Percentiles rank a stretch among this genome's conserved stretches.
Conservation (phyloP, 2,888 invertebrate genomes). For the Habroteleia sp. region DNA sequence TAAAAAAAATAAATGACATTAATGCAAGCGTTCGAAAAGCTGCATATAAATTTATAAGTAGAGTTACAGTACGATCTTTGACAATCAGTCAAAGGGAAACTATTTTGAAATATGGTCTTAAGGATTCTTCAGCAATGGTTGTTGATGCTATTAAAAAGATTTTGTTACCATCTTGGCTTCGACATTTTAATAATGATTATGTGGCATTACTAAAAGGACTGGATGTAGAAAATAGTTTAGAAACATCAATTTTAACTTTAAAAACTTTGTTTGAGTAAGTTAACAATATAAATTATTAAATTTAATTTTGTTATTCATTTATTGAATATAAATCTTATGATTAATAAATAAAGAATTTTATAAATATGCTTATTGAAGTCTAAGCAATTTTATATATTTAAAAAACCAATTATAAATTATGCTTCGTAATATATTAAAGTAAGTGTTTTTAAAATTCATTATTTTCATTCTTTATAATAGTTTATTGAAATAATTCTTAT, state of each 20-base stretch:
- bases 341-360: too few species aligned
- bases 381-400: too few species aligned
- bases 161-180: slow-evolving; percentile 89
- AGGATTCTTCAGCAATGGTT: slow-evolving; percentile 83
- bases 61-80: slow-evolving; percentile 83
- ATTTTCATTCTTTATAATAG: too few species aligned
- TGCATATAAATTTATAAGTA: slow-evolving; percentile 82
- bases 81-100: slow-evolving; percentile 85
- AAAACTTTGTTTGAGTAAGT: slow-evolving; percentile 82
- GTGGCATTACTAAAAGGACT: slow-evolving; percentile 87
- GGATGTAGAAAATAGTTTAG: slow-evolving; percentile 87
- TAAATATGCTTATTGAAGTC: too few species aligned
- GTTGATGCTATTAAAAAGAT: slow-evolving; percentile 81
- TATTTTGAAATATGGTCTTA: slow-evolving; percentile 85
- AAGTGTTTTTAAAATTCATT: too few species aligned
- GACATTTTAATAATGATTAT: slow-evolving; percentile 86
- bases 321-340: too few species aligned
- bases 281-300: too few species aligned
- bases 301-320: too few species aligned
- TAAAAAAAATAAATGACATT: slow-evolving; percentile 89
- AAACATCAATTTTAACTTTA: slow-evolving; percentile 84
- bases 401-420: too few species aligned
- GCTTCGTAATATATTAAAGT: too few species aligned
- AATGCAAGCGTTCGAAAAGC: slow-evolving; percentile 88
- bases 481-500: too few species aligned